phyloP scores from a whole-genome alignment of 2,797 vertebrate genomes.

The Momotus momota region DNA sequence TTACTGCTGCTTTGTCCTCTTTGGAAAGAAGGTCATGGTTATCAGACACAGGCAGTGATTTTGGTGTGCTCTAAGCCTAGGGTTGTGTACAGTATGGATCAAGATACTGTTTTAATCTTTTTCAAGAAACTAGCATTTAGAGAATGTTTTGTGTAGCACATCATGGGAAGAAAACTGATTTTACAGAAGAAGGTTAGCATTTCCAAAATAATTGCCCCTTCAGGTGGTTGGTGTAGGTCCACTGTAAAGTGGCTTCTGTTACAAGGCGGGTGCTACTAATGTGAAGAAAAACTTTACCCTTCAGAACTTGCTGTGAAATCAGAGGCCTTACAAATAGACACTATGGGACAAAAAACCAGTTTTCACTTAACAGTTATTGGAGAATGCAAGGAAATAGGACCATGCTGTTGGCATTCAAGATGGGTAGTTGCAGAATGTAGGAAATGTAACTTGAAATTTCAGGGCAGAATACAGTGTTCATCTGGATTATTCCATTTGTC shows the following conservation, averaged over 20 bases:
- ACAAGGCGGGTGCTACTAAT: neutral
- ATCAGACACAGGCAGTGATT: neutral
- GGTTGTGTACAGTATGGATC: neutral
- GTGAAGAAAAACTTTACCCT: neutral
- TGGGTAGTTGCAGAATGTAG: neutral
- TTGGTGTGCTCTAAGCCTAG: neutral
- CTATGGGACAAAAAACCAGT: neutral
- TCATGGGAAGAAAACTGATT: neutral
- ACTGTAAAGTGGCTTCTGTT: neutral
- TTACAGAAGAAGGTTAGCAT: neutral
- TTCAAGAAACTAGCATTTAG: neutral
- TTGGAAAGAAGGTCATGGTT: neutral
- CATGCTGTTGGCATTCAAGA: neutral
- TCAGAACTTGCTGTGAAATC: neutral
- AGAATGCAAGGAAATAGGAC: neutral
- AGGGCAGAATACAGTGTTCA: neutral
- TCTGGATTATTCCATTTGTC: conserved; percentile 9
- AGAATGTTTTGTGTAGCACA: neutral
- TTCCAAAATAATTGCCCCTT: neutral
- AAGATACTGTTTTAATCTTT: neutral
- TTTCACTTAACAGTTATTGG: neutral
- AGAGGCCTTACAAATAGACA: neutral
- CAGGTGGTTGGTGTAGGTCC: neutral
- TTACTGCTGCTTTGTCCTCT: neutral
- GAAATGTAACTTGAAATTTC: neutral